Evolutionary conservation across 2,113 vertebrate species (phyloP).

Genomic region (Myrmophylax atrothorax): DNA sequence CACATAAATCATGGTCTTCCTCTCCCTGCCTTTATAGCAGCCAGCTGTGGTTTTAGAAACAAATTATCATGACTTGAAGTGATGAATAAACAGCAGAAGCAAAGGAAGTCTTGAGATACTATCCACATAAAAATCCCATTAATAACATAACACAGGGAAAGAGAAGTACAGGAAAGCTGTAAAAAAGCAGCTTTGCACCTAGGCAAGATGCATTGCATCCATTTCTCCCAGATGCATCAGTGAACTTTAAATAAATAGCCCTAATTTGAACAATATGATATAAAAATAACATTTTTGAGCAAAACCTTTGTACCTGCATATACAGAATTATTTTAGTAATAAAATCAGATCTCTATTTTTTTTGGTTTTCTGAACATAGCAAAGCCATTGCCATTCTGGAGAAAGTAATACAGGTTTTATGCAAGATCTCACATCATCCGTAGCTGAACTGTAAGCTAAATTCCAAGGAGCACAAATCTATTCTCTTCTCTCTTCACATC

Average conservation of each 20-base stretch:
- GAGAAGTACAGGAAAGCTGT: background rate
- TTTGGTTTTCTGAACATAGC: background rate
- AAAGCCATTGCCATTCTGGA: background rate
- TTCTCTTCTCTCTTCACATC: background rate
- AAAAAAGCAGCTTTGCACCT: background rate
- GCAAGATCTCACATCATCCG: background rate
- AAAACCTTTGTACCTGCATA: background rate
- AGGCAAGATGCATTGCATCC: background rate
- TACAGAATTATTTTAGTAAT: background rate
- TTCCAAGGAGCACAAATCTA: background rate
- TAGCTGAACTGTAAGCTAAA: background rate
- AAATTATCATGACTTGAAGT: conserved; percentile 41
- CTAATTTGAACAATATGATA: background rate
- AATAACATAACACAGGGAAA: background rate
- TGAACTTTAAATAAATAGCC: background rate
- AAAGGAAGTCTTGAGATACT: conserved; percentile 27
- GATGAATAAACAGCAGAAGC: conserved; percentile 37
- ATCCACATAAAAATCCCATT: conserved; percentile 21
- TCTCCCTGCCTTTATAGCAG: conserved; percentile 38
- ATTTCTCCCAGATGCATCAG: background rate
- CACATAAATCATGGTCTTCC: conserved; percentile 42
- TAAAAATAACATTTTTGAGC: background rate
- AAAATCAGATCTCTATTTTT: background rate
- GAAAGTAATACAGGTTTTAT: background rate
- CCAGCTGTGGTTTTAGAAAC: conserved; percentile 48